A percentile compares a stretch with the other conserved stretches of the same genome.
phyloP scores from a whole-genome alignment of 2,888 invertebrate genomes.

The Rotaria sp. region DNA sequence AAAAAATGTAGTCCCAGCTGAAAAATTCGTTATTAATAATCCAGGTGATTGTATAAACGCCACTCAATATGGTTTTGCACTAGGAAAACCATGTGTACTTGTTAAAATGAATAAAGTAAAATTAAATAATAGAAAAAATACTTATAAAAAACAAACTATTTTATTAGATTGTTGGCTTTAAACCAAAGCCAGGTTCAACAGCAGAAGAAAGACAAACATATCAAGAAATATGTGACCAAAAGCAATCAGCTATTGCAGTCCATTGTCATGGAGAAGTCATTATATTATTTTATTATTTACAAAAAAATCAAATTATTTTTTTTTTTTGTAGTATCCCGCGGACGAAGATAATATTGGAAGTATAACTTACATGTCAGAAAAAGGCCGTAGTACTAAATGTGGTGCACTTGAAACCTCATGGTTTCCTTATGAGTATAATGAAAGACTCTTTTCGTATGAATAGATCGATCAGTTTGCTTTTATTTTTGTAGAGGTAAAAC shows the following conservation, averaged over 20 bases:
- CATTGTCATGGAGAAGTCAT: neutral
- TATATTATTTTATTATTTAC: neutral
- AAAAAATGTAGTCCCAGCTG: too few species aligned
- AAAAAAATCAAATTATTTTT: neutral
- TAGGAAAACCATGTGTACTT: neutral
- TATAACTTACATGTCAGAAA: neutral
- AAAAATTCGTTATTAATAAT: neutral
- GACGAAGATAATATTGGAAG: neutral
- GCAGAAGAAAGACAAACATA: neutral
- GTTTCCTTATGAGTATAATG: neutral
- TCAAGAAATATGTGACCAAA: conserved; percentile 30
- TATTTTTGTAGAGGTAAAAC: neutral
- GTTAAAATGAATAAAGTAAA: conserved; percentile 28
- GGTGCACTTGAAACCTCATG: neutral
- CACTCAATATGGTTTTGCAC: neutral
- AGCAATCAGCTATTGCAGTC: neutral
- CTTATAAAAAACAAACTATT: neutral
- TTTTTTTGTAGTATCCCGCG: neutral
- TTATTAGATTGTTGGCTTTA: neutral
- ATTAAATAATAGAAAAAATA: neutral
- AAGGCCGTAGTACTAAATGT: neutral
- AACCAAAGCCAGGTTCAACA: neutral
- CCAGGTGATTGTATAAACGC: neutral
- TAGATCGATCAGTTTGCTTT: neutral
- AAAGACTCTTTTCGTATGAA: too few species aligned